Evolutionary conservation across 2,797 vertebrate genomes (phyloP), one percentile per base, ranked within the genome.

Genomic region (Aythya fuligula): DNA sequence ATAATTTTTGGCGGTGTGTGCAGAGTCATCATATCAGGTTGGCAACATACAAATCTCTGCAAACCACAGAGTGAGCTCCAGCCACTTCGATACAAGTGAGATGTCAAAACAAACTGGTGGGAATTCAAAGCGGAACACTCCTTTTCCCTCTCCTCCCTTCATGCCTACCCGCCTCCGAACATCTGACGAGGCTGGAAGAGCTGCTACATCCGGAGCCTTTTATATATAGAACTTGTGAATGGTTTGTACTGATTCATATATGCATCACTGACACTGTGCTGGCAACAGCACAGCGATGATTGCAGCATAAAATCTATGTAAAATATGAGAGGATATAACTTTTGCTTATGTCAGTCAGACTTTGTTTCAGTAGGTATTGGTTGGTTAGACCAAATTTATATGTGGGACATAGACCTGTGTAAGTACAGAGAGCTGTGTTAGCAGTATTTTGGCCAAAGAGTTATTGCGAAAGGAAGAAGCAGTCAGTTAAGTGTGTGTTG

Each of bases 101-200:
- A 98, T 98, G 96, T 97, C 97, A 96, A 97, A 95, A 96, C 95
- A 64, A 84, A 94, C 91, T 94, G 78, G 86, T 97, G 90, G 91
- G 86, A 98, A 97, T 97, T 95, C 30, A 92, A 96, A 97, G 92
- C 83, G 49, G 95, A 96, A 93, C 93, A 96, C 95, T 96, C 94
- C 95, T 95, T 96, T 95, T 81, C 76, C 85, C 89, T 96, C 87
- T 92, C 93, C 95, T 97, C 91, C 95, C 93, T 96, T 96, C 95
- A 96, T 96, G 95, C 94, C 95, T 96, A 91, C 95, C 94, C 94
- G 82, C 95, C 94, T 96, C 97, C 32, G 96, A 96, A 98, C 97
- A 97, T 98, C 97, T 96, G 97, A 97, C 96, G 94, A 91, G 93
- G 87, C 95, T 98, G 83, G 83, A 97, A 98, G 95, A 96, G 36